These are phyloP conservation scores for Auanema sp. DNA, from an alignment of 2,888 invertebrate species.

Conservation along the genomic window DNA sequence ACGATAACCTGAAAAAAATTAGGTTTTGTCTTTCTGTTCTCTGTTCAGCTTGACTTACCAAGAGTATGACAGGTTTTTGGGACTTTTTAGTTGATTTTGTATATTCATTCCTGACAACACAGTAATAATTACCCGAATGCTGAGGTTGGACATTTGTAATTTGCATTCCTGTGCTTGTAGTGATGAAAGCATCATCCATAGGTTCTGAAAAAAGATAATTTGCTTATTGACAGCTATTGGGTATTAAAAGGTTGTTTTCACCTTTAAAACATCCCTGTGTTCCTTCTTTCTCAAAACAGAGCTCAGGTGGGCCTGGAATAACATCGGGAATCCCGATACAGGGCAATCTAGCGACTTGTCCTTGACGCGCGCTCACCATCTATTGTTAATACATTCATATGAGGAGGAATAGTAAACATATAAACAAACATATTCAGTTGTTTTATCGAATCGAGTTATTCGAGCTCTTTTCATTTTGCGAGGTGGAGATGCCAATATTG, in stretches of 20 bases:
- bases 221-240: no score
- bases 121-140: constrained; percentile 56
- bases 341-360: constrained; percentile 56
- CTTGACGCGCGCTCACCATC: constrained; percentile 46
- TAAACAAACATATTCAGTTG: constrained; percentile 42
- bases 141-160: constrained; percentile 52
- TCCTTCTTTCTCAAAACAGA: constrained; percentile 52
- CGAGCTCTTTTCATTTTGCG: constrained; percentile 51
- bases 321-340: constrained; percentile 60
- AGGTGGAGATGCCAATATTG: constrained; percentile 54
- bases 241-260: constrained; percentile 24
- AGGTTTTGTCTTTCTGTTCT: not conserved
- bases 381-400: constrained; percentile 14
- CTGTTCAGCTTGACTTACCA: constrained; percentile 31
- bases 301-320: constrained; percentile 53
- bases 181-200: constrained; percentile 40
- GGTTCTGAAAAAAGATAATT: constrained; percentile 28
- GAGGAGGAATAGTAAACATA: not conserved
- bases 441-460: constrained; percentile 57
- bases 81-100: constrained; percentile 45
- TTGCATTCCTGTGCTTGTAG: constrained; percentile 55
- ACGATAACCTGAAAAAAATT: constrained; percentile 21
- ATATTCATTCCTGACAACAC: constrained; percentile 56
- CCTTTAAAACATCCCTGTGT: constrained; percentile 33
- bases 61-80: constrained; percentile 49